Evolutionary conservation across 2,888 invertebrate species (phyloP).

Genomic region (Saturnia pavonia): DNA sequence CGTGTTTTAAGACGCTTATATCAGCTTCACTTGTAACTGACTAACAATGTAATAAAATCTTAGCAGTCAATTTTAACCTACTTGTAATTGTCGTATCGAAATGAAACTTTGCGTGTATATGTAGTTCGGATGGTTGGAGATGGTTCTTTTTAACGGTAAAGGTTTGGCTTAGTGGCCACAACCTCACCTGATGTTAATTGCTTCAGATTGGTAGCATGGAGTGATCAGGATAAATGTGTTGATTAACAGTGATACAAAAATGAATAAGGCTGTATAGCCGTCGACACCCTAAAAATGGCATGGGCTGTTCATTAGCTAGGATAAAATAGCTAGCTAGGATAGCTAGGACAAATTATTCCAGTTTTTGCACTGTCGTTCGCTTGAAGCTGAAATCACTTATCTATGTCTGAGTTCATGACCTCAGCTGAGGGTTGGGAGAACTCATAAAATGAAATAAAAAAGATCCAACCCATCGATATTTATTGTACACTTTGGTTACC

Average conservation of each 20-base stretch:
- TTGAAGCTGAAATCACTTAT: not conserved
- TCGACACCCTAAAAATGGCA: not conserved
- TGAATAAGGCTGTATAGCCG: not conserved
- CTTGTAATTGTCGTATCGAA: too few species aligned
- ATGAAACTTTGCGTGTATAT: too few species aligned
- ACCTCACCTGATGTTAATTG: too few species aligned
- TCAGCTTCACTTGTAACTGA: too few species aligned
- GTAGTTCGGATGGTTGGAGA: too few species aligned
- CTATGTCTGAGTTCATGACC: not conserved
- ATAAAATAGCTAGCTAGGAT: too few species aligned
- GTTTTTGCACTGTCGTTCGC: not conserved
- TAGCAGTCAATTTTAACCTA: too few species aligned
- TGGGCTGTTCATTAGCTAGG: not conserved
- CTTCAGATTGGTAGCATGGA: too few species aligned
- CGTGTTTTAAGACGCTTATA: too few species aligned
- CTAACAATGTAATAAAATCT: too few species aligned
- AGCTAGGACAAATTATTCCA: not conserved
- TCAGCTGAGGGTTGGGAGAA: not conserved
- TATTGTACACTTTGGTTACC: conserved; percentile 2
- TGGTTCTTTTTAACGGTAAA: too few species aligned
- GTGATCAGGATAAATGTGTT: not conserved
- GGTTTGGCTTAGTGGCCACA: too few species aligned
- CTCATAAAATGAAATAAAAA: conserved; percentile 7
- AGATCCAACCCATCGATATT: not conserved
- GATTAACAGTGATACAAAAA: not conserved